Conservation (phyloP, 2,797 vertebrate species). For the Rhincodon typus region DNA sequence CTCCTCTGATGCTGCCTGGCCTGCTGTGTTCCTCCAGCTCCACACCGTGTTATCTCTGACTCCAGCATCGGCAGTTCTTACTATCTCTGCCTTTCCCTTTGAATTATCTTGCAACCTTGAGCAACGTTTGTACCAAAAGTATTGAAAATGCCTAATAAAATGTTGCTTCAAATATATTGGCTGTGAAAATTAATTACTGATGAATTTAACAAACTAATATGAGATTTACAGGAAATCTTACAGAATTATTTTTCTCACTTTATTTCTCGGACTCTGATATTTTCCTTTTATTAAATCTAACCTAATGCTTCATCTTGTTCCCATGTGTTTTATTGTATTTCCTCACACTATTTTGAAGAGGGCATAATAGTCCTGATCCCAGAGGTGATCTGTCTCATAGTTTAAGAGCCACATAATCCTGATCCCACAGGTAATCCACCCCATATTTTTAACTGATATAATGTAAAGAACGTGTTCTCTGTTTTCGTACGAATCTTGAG, state of each 20-base stretch:
- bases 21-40: too few relatives aligned
- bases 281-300: neutral
- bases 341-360: neutral
- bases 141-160: neutral
- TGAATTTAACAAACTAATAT: neutral
- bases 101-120: neutral
- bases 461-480: neutral
- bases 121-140: neutral
- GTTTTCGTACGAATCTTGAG: conserved; percentile 7
- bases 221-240: neutral
- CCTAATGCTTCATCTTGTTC: neutral
- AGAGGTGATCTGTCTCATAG: neutral
- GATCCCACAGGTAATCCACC: neutral
- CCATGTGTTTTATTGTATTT: neutral
- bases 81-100: too few relatives aligned
- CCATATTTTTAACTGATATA: neutral
- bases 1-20: too few relatives aligned
- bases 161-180: neutral
- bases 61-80: too few relatives aligned
- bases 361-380: neutral
- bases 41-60: too few relatives aligned
- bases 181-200: neutral
- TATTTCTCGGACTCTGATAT: neutral
- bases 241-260: neutral
- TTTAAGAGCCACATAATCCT: neutral